Conservation (phyloP, 2,113 vertebrate species). For the Bufo gargarizans region DNA sequence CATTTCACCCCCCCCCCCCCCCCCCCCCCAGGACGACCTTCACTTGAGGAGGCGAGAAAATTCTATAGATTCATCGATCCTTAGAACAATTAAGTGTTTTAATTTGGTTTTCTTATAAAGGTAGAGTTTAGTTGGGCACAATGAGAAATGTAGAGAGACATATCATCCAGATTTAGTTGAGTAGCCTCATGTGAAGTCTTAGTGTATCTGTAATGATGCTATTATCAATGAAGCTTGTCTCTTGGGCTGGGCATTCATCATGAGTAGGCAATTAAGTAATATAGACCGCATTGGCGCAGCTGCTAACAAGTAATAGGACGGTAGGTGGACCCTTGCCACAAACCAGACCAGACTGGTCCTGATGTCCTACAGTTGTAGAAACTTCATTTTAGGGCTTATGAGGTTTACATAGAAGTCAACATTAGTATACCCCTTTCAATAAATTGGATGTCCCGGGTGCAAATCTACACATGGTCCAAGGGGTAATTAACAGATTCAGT, state of each 20-base stretch:
- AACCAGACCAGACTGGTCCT: too few relatives aligned
- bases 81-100: background rate
- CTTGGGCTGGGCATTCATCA: background rate
- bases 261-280: background rate
- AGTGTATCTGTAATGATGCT: background rate
- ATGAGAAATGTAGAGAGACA: background rate
- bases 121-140: background rate
- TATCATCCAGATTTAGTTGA: background rate
- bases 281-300: background rate
- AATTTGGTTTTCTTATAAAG: background rate
- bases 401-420: too few relatives aligned
- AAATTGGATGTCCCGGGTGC: too few relatives aligned
- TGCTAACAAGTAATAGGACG: too few relatives aligned
- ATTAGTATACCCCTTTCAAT: too few relatives aligned
- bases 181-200: background rate
- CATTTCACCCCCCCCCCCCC: background rate
- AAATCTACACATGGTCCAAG: too few relatives aligned
- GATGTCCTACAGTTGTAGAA: too few relatives aligned
- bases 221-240: background rate
- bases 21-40: background rate
- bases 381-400: too few relatives aligned
- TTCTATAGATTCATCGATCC: constrained; percentile 10
- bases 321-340: too few relatives aligned
- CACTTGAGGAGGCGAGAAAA: background rate
- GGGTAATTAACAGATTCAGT: too few relatives aligned